These are phyloP conservation scores for Zaprionus taronus DNA, from an alignment of 1,140 invertebrate species.

Conservation along the genomic window DNA sequence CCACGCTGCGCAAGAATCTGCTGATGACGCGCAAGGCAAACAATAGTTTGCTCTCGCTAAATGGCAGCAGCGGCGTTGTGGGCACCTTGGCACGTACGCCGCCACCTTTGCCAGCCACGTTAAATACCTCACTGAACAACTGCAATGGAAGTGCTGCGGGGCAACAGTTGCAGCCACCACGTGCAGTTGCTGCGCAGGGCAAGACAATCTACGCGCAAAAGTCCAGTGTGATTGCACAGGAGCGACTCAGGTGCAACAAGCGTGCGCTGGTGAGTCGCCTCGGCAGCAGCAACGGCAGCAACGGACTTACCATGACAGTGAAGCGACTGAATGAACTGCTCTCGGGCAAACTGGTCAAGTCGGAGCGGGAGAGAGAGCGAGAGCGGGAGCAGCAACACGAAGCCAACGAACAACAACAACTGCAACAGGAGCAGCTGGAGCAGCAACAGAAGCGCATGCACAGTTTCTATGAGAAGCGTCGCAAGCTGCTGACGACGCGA, in stretches of 20 bases:
- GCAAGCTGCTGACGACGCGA: slow-evolving; percentile 49
- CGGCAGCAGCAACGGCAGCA: slow-evolving; percentile 4
- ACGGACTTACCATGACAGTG: slow-evolving; percentile 44
- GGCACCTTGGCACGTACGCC: slow-evolving; percentile 62
- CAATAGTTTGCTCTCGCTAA: slow-evolving; percentile 65
- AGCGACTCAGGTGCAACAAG: slow-evolving; percentile 67
- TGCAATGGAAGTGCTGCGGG: slow-evolving; percentile 48
- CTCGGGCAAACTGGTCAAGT: slow-evolving; percentile 46
- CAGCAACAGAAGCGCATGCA: slow-evolving; percentile 51
- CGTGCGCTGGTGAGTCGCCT: slow-evolving; percentile 39
- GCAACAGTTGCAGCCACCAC: slow-evolving; percentile 29
- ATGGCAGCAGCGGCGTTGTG: slow-evolving; percentile 63
- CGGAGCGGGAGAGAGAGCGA: slow-evolving; percentile 42
- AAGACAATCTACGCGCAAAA: slow-evolving; percentile 69
- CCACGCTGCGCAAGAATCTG: slow-evolving; percentile 74
- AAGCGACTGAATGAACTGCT: slow-evolving; percentile 65
- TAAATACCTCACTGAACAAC: slow-evolving; percentile 13
- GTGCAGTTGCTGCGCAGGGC: slow-evolving; percentile 34
- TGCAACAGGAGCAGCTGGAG: slow-evolving; percentile 36
- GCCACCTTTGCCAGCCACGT: slow-evolving; percentile 37
- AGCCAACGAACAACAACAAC: slow-evolving; percentile 38
- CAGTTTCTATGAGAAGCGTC: slow-evolving; percentile 75
- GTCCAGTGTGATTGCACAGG: slow-evolving; percentile 64
- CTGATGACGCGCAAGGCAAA: slow-evolving; percentile 74
- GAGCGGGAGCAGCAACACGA: slow-evolving; percentile 45